These are phyloP conservation scores for Monopis laevigella DNA, from an alignment of 2,888 invertebrate species.

Conservation along the genomic window DNA sequence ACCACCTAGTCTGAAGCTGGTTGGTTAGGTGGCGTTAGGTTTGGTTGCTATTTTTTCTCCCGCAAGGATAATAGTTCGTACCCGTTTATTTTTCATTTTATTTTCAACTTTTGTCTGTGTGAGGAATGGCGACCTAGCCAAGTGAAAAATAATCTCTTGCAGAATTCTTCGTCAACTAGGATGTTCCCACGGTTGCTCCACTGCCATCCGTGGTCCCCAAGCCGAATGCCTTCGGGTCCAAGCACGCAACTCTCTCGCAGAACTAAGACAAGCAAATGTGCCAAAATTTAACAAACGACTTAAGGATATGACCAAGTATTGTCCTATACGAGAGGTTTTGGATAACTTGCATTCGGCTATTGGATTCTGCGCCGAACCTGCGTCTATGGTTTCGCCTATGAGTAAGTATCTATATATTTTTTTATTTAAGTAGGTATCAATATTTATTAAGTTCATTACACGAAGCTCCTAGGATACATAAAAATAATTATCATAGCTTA, in stretches of 20 bases:
- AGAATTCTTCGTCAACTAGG: conserved; percentile 90
- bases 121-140: too few species aligned
- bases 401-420: conserved; percentile 85
- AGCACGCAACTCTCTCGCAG: conserved; percentile 72
- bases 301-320: conserved; percentile 78
- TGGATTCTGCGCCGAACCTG: conserved; percentile 94
- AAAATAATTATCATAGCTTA: too few species aligned
- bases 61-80: too few species aligned
- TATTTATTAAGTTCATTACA: too few species aligned
- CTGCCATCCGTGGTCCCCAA: conserved; percentile 86
- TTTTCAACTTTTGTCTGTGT: too few species aligned
- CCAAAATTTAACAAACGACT: conserved; percentile 62
- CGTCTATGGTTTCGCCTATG: conserved; percentile 83
- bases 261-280: conserved; percentile 72
- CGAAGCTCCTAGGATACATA: too few species aligned
- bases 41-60: too few species aligned
- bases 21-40: too few species aligned
- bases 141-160: conserved; percentile 15
- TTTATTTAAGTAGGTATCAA: too few species aligned
- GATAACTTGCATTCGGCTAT: conserved; percentile 96
- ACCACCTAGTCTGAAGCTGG: too few species aligned
- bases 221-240: conserved; percentile 92
- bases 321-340: conserved; percentile 83
- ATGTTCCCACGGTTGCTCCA: conserved; percentile 90
- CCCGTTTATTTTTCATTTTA: too few species aligned